Evolutionary conservation across 2,113 vertebrate species (phyloP).

Genomic region (Phoenicopterus ruber): DNA sequence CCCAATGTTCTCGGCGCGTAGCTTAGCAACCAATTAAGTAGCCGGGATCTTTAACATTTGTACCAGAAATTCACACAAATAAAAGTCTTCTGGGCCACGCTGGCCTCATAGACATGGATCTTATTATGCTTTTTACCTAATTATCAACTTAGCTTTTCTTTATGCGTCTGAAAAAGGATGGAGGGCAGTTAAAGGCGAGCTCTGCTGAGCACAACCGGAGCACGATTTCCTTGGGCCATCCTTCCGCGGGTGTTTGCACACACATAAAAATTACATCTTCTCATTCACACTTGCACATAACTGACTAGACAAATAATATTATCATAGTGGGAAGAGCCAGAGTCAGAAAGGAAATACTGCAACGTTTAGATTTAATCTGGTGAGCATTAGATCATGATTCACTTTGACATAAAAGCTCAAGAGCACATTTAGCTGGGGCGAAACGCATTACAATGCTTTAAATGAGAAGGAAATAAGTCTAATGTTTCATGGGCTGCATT

Average conservation of each 20-base stretch:
- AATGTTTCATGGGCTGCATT: slow-evolving; percentile 26
- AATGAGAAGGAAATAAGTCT: slow-evolving; percentile 34
- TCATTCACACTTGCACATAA: slow-evolving; percentile 1
- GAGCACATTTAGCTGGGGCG: slow-evolving; percentile 13
- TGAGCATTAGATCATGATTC: slow-evolving; percentile 46
- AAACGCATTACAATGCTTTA: background rate
- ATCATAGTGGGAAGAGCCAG: slow-evolving; percentile 25
- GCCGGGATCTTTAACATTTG: background rate
- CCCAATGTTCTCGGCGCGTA: slow-evolving; percentile 68
- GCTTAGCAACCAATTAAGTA: slow-evolving; percentile 67
- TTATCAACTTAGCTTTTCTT: background rate
- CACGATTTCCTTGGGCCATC: background rate
- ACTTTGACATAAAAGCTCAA: slow-evolving; percentile 53
- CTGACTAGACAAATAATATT: slow-evolving; percentile 29
- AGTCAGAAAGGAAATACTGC: slow-evolving; percentile 34
- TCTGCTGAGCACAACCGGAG: background rate
- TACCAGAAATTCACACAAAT: background rate
- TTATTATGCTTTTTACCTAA: slow-evolving; percentile 43
- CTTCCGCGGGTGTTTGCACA: background rate
- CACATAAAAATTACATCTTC: background rate
- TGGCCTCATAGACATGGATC: slow-evolving; percentile 49
- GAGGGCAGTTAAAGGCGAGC: background rate
- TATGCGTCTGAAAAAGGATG: background rate
- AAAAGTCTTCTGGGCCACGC: background rate
- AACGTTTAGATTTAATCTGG: slow-evolving; percentile 18